Percentiles rank a stretch among this genome's conserved stretches.
Conservation (phyloP, 2,797 vertebrate genomes). For the Aulostomus chinensis region DNA sequence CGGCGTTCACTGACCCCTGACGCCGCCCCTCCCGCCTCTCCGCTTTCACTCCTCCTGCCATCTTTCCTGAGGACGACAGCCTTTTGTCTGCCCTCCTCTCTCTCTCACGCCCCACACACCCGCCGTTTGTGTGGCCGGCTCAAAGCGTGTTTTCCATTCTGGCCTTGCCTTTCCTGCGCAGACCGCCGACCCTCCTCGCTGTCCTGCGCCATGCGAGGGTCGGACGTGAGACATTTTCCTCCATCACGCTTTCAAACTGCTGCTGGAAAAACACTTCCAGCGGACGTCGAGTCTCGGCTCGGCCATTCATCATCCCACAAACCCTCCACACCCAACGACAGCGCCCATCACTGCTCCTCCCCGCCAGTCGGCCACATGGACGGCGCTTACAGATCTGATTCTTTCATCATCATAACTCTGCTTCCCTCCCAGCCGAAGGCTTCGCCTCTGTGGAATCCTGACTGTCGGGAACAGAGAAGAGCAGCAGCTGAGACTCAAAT, state of each 20-base stretch:
- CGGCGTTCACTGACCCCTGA: conserved; percentile 53
- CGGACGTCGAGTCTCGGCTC: conserved; percentile 21
- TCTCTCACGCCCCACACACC: too few relatives aligned
- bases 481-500: too few relatives aligned
- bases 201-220: conserved; percentile 41
- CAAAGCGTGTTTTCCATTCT: conserved; percentile 63
- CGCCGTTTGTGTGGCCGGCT: conserved; percentile 50
- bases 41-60: conserved; percentile 11
- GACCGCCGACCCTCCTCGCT: conserved; percentile 53
- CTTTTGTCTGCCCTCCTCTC: conserved; percentile 30
- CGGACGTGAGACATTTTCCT: conserved; percentile 42
- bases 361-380: too few relatives aligned
- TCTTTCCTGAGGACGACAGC: conserved; percentile 21
- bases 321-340: conserved; percentile 21
- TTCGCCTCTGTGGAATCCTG: too few relatives aligned
- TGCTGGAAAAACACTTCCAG: conserved; percentile 56
- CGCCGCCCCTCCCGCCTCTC: conserved; percentile 20
- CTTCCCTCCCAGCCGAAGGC: too few relatives aligned
- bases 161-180: conserved; percentile 53
- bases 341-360: conserved; percentile 8
- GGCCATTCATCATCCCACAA: conserved; percentile 1
- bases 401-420: too few relatives aligned
- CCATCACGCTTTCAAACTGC: conserved; percentile 8
- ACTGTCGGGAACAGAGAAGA: too few relatives aligned
- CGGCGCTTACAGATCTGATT: too few relatives aligned